Base-by-base conservation (phyloP, 2,113 vertebrate genomes). In the Labrus mixtus region DNA sequence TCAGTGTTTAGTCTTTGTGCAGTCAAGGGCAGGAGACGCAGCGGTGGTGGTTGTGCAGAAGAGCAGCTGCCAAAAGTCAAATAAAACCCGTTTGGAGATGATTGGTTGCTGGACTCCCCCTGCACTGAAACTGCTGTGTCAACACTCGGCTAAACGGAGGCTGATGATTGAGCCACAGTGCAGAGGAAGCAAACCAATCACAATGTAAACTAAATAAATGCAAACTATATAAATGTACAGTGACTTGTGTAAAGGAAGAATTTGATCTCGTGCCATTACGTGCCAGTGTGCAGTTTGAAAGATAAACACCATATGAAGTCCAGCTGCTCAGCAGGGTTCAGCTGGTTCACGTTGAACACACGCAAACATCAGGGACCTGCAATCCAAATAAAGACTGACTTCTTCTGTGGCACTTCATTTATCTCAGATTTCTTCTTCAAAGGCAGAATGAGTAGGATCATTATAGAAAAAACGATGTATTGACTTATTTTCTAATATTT, bases 1-100 rank as follows among this genome's bases (percentile, higher is more conserved):
- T 48, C 20, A 46, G 41, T 90, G 75, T 84, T 87, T 88, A 70
- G 66, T 78, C 69, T 86, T 60, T 37, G 73, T 68, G 56, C 12
- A 53, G 39, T 79, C 13, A 11, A 54, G 65, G 59, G 19, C 75
- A 65, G 37, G 6, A 43, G 62, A 78, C 72, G 43, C 3, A n/a
- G 48, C 9, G 16, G 20, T 19, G 22, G 73, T 33, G 36, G 20
- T 68, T 68, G 68, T 74, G 36, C 66, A 66, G n/a, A 41, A 76
- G 29, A 50, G 51, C n/a, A 50, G 51, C n/a, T 74, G 71, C 79
- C 87, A 85, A 78, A 80, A 36, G 57, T 68, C 62, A 57, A 84
- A 85, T 68, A 61, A 66, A 69, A 12, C 16, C 51, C 59, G 73
- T 69, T 72, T 84, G 46, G 72, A 79, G 70, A 39, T 20, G 45